A percentile compares a stretch with the other conserved stretches of the same genome.
Conservation (phyloP, 2,888 invertebrate genomes). For the Hedychridium roseum region DNA sequence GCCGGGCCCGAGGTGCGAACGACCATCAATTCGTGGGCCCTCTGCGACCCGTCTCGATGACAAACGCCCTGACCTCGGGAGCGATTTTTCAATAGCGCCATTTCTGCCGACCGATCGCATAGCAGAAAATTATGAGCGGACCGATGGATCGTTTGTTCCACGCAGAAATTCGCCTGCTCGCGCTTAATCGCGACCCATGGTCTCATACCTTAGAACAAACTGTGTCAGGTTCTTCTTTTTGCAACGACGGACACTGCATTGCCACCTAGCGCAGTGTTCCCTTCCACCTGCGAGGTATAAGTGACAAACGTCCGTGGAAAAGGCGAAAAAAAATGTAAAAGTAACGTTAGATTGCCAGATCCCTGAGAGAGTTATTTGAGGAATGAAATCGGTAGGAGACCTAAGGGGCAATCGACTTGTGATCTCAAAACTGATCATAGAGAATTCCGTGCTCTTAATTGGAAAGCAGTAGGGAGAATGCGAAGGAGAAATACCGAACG, state of each 20-base stretch:
- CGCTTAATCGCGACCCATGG: conserved; percentile 44
- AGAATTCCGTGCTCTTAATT: not conserved
- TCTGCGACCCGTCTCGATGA: conserved; percentile 34
- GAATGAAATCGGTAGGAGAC: too few relatives aligned
- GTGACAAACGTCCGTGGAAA: too few relatives aligned
- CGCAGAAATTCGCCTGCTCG: conserved; percentile 44
- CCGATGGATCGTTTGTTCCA: conserved; percentile 50
- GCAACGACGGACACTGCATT: not conserved
- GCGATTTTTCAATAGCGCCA: conserved; percentile 51
- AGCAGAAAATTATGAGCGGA: conserved; percentile 47
- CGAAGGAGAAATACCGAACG: conserved; percentile 17
- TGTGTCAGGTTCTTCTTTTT: too few relatives aligned
- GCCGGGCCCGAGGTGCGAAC: conserved; percentile 13
- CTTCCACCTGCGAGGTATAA: too few relatives aligned
- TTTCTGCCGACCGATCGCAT: conserved; percentile 42
- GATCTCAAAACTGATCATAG: too few relatives aligned
- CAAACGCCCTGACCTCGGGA: conserved; percentile 41
- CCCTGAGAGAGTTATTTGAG: too few relatives aligned
- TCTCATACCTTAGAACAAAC: conserved; percentile 35
- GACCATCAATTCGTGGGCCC: conserved; percentile 23
- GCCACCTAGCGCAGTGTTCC: too few relatives aligned
- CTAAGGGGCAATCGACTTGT: too few relatives aligned
- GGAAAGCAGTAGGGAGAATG: conserved; percentile 1
- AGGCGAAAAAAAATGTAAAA: too few relatives aligned
- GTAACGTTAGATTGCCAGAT: too few relatives aligned